Evolutionary conservation across 2,113 vertebrate genomes (phyloP).

Genomic region (Festucalex cinctus): DNA sequence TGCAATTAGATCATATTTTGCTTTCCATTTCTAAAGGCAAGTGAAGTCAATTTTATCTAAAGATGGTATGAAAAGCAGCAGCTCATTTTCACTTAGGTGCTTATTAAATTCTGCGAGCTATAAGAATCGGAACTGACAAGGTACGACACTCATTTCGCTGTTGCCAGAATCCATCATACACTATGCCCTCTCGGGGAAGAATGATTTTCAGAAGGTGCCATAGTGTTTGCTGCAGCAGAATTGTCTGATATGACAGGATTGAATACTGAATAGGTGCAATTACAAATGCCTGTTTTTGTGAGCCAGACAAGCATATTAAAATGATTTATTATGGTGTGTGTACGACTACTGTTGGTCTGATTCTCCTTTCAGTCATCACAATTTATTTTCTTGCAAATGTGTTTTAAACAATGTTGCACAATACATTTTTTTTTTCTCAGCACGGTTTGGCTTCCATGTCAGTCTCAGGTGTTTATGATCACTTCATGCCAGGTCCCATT

Average conservation of each 20-base stretch:
- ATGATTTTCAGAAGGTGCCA: conserved; percentile 4
- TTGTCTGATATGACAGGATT: conserved; percentile 10
- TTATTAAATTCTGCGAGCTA: conserved; percentile 54
- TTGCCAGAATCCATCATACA: conserved; percentile 20
- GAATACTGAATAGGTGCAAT: conserved; percentile 7
- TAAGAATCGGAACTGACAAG: conserved; percentile 48
- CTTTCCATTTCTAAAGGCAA: conserved; percentile 9
- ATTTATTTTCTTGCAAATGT: neutral
- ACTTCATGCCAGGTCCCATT: conserved; percentile 27
- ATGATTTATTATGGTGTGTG: neutral
- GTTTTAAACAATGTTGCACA: neutral
- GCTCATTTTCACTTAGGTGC: conserved; percentile 36
- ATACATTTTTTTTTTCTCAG: neutral
- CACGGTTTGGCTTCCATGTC: conserved; percentile 11
- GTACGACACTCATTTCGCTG: conserved; percentile 43
- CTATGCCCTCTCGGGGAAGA: conserved; percentile 34
- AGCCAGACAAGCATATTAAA: neutral
- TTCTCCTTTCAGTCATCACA: neutral
- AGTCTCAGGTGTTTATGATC: conserved; percentile 26
- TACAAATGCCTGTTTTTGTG: neutral
- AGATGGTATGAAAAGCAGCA: conserved; percentile 42
- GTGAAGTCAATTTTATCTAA: conserved; percentile 30
- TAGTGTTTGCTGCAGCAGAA: neutral
- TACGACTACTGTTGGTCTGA: neutral
- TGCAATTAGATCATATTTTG: conserved; percentile 3